Base-by-base conservation (phyloP, 1,140 invertebrate genomes). In the Ptiloglossa arizonensis region DNA sequence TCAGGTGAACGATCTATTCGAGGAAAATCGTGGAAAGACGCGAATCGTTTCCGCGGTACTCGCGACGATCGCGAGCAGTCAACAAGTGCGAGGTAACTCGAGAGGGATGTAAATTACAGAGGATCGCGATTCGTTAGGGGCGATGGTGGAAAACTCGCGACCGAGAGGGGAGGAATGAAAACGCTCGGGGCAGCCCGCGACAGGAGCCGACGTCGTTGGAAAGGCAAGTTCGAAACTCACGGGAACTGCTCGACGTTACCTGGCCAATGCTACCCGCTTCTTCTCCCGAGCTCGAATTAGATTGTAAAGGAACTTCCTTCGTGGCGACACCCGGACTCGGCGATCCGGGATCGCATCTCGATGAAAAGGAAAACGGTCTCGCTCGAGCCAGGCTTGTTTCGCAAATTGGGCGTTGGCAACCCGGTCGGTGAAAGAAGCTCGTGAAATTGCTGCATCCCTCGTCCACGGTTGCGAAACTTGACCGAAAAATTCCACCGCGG, bases 331-430 rank as follows among this genome's bases (percentile, higher is more conserved):
- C 19, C n/a, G 41, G 29, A 29, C 19, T 13, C 1, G 5, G 17
- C 52, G 41, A 60, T 17, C 57, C 35, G 54, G 41, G 38, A 60
- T 60, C 56, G 11, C n/a, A 41, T 15, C 67, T n/a, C 50, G 44
- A 22, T 24, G 67, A 52, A 24, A 50, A 2, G 46, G 0, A 27
- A 27, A 29, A 19, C 15, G 19, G 19, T 11, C n/a, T 54, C 56
- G 32, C 6, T 59, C 32, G 32, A 59, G 17, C 8, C 69, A 15
- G 2, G 57, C 44, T 50, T 71, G 54, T 71, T 73, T 63, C 60
- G 35, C 9, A 29, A 73, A 73, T 63, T 63, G 29, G 29, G 44
- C 59, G n/a, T n/a, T 35, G 32, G 27, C 19, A 17, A 44, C 2
- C 4, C 19, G 32, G 3, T 29, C 15, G 2, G 0, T 52, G n/a